Base-by-base conservation (phyloP, 1,140 invertebrate species). In the Meloidogyne floridensis region DNA sequence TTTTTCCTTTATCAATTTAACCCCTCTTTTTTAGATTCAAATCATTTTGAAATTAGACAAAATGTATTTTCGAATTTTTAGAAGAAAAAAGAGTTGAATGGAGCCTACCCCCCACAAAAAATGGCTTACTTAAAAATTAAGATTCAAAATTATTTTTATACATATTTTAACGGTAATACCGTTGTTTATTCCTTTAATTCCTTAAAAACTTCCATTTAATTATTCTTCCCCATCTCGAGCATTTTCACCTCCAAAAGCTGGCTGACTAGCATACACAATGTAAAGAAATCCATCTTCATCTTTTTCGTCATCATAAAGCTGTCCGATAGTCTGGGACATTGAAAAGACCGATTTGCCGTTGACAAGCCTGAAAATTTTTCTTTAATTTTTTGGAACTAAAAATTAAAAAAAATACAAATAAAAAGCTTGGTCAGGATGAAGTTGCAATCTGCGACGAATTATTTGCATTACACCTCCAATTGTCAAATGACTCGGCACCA, bases 241-340 rank as follows among this genome's bases (percentile, higher is more conserved):
- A 2, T 65, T 5, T 65, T 65, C 59, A 65, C 5, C 15, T n/a
- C 93, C 93, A 90, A 93, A 93, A 13, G 92, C 91, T 88, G 93
- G 93, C 87, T 93, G 93, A 51, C 92, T 93, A 2, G 93, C 93
- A 86, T 93, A 93, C 2, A 79, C 92, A 82, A 93, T 91, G 87
- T 93, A 93, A 2, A 93, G 90, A 85, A 93, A 93, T 2, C 93
- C 93, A 90, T 93, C 93, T 74, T 92, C 90, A 84, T 93, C 93
- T 81, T 92, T 91, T 81, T 93, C 91, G 56, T 87, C 84, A 76
- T 91, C 87, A 84, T 93, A 93, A n/a, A 92, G 88, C 82, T 83
- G 92, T 10, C 89, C 89, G 83, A 93, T 91, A 7, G 92, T 92
- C 71, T 91, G 92, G 7, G 92, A 92, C 81, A 92, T 92, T 75